phyloP scores from a whole-genome alignment of 2,797 vertebrate genomes.

The Echiichthys vipera region DNA sequence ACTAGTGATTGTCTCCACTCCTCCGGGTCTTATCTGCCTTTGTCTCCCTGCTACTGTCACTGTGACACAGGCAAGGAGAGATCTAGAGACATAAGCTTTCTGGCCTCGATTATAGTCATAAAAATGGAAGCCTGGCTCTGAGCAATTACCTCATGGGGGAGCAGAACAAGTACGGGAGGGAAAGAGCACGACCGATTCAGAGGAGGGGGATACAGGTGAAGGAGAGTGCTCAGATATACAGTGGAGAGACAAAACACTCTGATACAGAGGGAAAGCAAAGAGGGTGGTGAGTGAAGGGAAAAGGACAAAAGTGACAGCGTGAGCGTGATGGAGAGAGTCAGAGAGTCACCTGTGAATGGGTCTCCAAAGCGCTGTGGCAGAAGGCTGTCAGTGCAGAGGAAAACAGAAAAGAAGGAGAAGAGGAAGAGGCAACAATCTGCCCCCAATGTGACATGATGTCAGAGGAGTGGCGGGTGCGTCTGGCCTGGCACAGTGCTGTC shows the following conservation, averaged over 20 bases:
- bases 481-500: conserved; percentile 44
- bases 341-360: conserved; percentile 66
- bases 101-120: conserved; percentile 81
- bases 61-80: conserved; percentile 76
- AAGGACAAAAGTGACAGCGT: conserved; percentile 54
- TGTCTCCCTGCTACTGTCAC: conserved; percentile 53
- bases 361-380: conserved; percentile 63
- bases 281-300: conserved; percentile 38
- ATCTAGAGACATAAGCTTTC: conserved; percentile 77
- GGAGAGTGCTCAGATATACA: conserved; percentile 65
- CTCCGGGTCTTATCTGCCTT: conserved; percentile 72
- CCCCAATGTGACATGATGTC: conserved; percentile 67
- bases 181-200: conserved; percentile 52
- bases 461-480: conserved; percentile 36
- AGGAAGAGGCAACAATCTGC: conserved; percentile 68
- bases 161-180: conserved; percentile 47
- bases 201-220: conserved; percentile 71
- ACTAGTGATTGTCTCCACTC: conserved; percentile 75
- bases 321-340: conserved; percentile 58
- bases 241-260: conserved; percentile 57
- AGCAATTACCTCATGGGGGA: conserved; percentile 76
- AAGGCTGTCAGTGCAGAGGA: conserved; percentile 56
- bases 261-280: conserved; percentile 16
- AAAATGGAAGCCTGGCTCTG: conserved; percentile 78
- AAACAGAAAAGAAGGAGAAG: conserved; percentile 53